Conservation (phyloP, 2,888 invertebrate genomes). For the Caenorhabditis imperialis region DNA sequence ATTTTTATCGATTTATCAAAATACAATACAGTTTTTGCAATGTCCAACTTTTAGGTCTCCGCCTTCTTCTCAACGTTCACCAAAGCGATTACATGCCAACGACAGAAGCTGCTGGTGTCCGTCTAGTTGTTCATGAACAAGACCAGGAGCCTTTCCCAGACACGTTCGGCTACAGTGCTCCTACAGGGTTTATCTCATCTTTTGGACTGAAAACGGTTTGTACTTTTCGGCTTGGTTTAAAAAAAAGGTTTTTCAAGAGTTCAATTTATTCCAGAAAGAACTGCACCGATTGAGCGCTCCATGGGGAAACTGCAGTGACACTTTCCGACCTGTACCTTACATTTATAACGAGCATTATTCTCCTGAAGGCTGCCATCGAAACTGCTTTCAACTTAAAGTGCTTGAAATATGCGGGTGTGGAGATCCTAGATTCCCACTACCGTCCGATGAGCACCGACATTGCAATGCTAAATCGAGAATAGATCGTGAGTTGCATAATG, state of each 20-base stretch:
- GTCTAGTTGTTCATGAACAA: slow-evolving; percentile 73
- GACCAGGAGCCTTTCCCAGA: slow-evolving; percentile 78
- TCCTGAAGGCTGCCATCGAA: slow-evolving; percentile 71
- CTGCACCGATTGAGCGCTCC: slow-evolving; percentile 75
- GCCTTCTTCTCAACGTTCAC: slow-evolving; percentile 77
- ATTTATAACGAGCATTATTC: slow-evolving; percentile 78
- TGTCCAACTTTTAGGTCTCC: slow-evolving; percentile 61
- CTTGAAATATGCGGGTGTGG: slow-evolving; percentile 76
- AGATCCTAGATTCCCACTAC: slow-evolving; percentile 78
- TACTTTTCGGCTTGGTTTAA: too few relatives aligned
- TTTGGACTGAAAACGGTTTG: slow-evolving; percentile 78
- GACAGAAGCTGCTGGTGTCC: slow-evolving; percentile 77
- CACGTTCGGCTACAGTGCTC: slow-evolving; percentile 77
- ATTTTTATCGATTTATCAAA: neutral
- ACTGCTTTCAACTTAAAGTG: slow-evolving; percentile 71
- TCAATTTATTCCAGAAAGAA: slow-evolving; percentile 74
- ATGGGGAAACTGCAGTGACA: slow-evolving; percentile 76
- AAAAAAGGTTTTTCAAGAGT: too few relatives aligned
- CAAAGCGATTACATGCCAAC: slow-evolving; percentile 78
- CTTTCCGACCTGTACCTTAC: slow-evolving; percentile 75
- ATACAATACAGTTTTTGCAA: neutral
- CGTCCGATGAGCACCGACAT: slow-evolving; percentile 63
- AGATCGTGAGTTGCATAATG: slow-evolving; percentile 61
- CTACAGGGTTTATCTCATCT: slow-evolving; percentile 77
- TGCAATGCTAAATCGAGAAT: slow-evolving; percentile 68